Base-by-base conservation (phyloP, 2,888 invertebrate genomes). In the Rambutsinella grinnellia region DNA sequence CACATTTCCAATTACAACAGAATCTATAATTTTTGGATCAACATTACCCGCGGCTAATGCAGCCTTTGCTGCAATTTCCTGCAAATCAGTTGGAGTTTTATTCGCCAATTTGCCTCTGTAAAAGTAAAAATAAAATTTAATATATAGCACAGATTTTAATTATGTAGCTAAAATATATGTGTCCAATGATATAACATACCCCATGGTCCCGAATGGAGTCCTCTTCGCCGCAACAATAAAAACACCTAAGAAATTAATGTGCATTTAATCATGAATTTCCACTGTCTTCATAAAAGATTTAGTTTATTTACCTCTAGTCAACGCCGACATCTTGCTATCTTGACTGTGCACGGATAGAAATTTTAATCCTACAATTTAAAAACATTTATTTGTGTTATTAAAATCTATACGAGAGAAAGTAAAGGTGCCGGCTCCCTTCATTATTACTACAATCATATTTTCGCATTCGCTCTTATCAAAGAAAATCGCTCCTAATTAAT, bases 201-300 rank as follows among this genome's bases (percentile, higher is more conserved):
- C 99, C 87, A 93, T 97, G 0, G 98, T 93, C 65, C 99, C 99
- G 88, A 99, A 99, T 2, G 98, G 94, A 0, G 98, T 99, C 80
- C 99, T 92, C 88, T 98, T 98, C 19, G 98, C 98, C 82, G 94
- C 96, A 79, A 99, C 95, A 86, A 96, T 93, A 86, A 93, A 95
- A 81, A 96, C 89, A 85, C 95, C 96, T 95, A n/a, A 36, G 13
- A 13, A 36, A n/a, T n/a, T n/a, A n/a, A n/a, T n/a, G n/a, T n/a
- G n/a, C 49, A 49, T 49, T 49, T n/a, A 17, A 49, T 49, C 19
- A 49, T 13, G 49, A 44, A 13, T 44, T 44, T 44, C 13, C 8
- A 6, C 36, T 36, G 36, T 36, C 5, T 8, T 5, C 36, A 36
- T 36, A 36, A 36, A 36, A 36, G 5, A 36, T 8, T 36, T 36